These are phyloP conservation scores for Scortum barcoo DNA, from an alignment of 2,113 vertebrate species.

Conservation along the genomic window DNA sequence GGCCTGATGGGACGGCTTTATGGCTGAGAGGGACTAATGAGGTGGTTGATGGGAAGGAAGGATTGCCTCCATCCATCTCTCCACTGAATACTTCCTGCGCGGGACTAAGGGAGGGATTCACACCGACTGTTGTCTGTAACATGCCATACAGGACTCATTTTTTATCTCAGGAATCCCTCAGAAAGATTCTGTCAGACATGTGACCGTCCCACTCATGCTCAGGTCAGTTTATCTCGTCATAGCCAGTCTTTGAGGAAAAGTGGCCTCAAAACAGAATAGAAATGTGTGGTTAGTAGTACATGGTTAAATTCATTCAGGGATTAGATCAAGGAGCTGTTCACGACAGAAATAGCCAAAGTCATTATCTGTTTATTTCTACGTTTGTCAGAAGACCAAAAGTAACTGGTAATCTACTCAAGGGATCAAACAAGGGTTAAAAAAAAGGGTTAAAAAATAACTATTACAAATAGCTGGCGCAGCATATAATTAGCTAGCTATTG, in stretches of 20 bases:
- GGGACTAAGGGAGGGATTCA: constrained; percentile 33
- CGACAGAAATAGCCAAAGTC: not conserved
- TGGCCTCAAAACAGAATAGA: not conserved
- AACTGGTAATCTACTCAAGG: not conserved
- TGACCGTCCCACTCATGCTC: not conserved
- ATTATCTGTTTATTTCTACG: not conserved
- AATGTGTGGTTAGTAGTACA: not conserved
- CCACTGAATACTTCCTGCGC: constrained; percentile 71
- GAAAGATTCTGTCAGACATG: not conserved
- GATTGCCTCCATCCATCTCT: constrained; percentile 83
- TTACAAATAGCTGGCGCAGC: not conserved
- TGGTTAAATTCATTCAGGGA: not conserved
- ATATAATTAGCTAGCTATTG: too few relatives aligned
- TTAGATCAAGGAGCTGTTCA: not conserved
- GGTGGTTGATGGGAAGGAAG: constrained; percentile 83
- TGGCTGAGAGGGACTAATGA: constrained; percentile 85
- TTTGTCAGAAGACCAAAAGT: not conserved
- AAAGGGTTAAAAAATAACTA: not conserved
- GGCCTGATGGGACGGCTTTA: constrained; percentile 85
- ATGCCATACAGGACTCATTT: not conserved
- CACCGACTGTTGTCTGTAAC: constrained; percentile 11
- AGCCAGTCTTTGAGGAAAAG: not conserved
- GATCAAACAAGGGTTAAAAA: not conserved
- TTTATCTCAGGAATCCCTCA: not conserved
- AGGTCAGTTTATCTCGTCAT: too few relatives aligned